Percentiles rank a stretch among this genome's conserved stretches.
phyloP scores from a whole-genome alignment of 2,797 vertebrate genomes.

The Stomatorhinus walkeri region DNA sequence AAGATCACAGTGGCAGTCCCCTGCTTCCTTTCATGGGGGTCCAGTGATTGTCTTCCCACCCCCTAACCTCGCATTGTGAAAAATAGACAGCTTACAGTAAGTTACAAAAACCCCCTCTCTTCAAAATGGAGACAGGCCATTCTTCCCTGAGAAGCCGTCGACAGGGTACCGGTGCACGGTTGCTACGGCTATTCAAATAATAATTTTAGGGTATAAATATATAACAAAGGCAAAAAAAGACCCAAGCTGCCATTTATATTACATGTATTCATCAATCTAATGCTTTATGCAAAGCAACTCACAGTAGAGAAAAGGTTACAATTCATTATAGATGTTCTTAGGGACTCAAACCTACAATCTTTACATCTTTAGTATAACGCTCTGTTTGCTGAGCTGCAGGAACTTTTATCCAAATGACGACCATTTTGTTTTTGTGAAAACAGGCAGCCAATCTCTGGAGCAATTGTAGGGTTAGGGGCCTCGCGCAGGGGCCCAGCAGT shows the following conservation, averaged over 20 bases:
- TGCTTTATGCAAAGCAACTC: background rate
- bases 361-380: background rate
- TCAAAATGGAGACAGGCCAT: background rate
- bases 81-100: background rate
- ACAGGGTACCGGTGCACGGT: background rate
- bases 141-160: background rate
- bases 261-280: background rate
- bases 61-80: background rate
- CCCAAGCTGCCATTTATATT: background rate
- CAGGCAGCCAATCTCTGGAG: background rate
- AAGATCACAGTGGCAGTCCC: background rate
- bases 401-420: background rate
- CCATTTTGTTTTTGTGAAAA: background rate
- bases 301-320: background rate
- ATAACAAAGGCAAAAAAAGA: slow-evolving; percentile 5
- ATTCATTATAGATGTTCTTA: background rate
- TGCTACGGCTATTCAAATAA: background rate
- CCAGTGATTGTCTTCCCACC: background rate
- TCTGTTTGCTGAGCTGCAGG: background rate
- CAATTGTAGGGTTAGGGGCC: background rate
- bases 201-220: background rate
- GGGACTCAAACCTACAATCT: background rate
- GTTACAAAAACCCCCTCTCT: slow-evolving; percentile 14
- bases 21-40: background rate
- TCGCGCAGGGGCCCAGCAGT: background rate